Evolutionary conservation across 2,113 vertebrate genomes (phyloP).

Genomic region (Mellivora capensis): DNA sequence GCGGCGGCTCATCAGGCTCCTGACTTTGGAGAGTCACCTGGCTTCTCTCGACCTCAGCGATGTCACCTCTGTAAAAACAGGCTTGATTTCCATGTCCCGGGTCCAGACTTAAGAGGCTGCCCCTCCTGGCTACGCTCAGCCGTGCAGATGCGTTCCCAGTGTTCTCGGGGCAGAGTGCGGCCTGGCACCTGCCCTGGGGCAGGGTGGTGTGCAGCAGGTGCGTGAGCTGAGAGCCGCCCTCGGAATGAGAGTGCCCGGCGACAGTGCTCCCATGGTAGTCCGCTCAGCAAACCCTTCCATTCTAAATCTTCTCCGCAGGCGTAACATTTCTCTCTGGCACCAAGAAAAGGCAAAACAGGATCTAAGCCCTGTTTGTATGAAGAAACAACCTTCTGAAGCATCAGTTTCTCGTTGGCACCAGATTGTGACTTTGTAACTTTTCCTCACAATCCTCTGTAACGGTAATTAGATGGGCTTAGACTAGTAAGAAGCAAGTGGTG

Average conservation of each 20-base stretch:
- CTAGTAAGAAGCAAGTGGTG: background rate
- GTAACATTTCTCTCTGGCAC: background rate
- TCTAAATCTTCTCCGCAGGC: background rate
- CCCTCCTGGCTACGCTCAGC: background rate
- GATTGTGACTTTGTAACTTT: background rate
- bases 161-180: background rate
- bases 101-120: background rate
- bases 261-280: accelerated
- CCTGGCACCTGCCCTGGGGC: accelerated
- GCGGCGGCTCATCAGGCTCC: background rate
- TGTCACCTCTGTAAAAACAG: background rate
- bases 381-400: background rate
- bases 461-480: background rate
- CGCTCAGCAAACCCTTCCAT: background rate
- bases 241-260: accelerated
- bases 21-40: background rate
- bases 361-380: background rate
- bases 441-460: background rate
- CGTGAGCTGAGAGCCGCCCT: too few relatives aligned
- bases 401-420: background rate
- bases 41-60: background rate
- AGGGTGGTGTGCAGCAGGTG: background rate
- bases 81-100: background rate
- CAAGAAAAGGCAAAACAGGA: background rate
- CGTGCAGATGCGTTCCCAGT: accelerated